Evolutionary conservation across 2,888 invertebrate genomes (phyloP).

Genomic region (Andrena praecox): DNA sequence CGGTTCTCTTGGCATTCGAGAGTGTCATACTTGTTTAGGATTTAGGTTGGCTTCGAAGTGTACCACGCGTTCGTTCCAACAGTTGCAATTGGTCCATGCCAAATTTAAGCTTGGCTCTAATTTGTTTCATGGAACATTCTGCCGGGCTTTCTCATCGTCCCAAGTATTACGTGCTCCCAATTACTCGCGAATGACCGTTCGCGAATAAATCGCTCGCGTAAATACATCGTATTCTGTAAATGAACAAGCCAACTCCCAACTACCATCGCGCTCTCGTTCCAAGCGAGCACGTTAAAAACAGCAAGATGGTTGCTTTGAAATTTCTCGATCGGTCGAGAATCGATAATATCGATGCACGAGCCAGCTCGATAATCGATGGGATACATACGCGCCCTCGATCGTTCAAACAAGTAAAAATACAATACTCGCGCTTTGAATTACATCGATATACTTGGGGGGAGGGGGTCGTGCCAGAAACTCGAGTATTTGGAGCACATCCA

Average conservation of each 20-base stretch:
- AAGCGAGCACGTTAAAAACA: not conserved
- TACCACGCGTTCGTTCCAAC: constrained; percentile 40
- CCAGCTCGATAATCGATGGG: too few species aligned
- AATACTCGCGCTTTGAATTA: not conserved
- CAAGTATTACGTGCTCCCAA: not conserved
- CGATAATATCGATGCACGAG: not conserved
- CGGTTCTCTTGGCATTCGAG: constrained; percentile 25
- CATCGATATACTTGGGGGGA: not conserved
- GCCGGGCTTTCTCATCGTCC: not conserved
- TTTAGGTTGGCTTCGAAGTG: constrained; percentile 57
- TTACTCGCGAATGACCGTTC: not conserved
- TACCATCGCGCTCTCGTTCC: too few species aligned
- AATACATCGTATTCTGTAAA: too few species aligned
- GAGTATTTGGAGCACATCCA: constrained; percentile 55
- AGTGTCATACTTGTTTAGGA: constrained; percentile 57
- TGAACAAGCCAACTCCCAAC: too few species aligned
- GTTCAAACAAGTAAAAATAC: not conserved
- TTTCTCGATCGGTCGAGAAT: not conserved
- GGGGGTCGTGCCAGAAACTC: constrained; percentile 48
- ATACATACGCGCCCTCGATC: too few species aligned
- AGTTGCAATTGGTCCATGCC: constrained; percentile 51
- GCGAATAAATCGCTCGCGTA: too few species aligned
- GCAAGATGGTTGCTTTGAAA: not conserved
- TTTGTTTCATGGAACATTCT: constrained; percentile 44
- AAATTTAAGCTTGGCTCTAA: constrained; percentile 60